A percentile compares a stretch with the other conserved stretches of the same genome.
Evolutionary conservation across 2,797 vertebrate species (phyloP).

Genomic region (Chiroxiphia lanceolata): DNA sequence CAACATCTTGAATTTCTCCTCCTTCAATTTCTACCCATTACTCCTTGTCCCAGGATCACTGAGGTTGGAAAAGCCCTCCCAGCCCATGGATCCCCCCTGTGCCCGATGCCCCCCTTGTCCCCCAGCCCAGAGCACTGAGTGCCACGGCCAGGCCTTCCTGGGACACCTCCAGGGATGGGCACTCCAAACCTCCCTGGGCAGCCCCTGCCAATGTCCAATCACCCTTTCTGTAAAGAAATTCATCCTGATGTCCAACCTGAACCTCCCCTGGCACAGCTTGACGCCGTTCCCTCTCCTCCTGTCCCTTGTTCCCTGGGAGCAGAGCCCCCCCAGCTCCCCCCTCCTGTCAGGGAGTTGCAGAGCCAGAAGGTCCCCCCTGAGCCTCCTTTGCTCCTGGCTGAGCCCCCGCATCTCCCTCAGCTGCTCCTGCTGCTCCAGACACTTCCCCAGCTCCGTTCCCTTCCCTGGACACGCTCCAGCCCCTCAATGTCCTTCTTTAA

Average conservation of each 20-base stretch:
- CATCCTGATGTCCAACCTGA: accelerated
- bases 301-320: not conserved
- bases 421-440: accelerated
- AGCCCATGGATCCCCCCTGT: accelerated
- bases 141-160: accelerated
- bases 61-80: not conserved
- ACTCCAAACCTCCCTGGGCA: too few relatives aligned
- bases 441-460: not conserved
- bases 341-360: not conserved
- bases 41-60: accelerated
- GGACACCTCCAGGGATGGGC: not conserved
- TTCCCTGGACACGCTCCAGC: not conserved
- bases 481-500: too few relatives aligned
- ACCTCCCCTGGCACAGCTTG: accelerated
- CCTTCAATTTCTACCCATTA: accelerated
- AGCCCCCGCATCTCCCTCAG: not conserved
- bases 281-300: accelerated
- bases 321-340: not conserved
- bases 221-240: not conserved
- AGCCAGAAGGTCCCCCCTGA: not conserved
- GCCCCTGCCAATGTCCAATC: not conserved
- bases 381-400: not conserved
- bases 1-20: accelerated
- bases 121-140: not conserved
- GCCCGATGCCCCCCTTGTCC: not conserved